Evolutionary conservation across 2,113 vertebrate genomes (phyloP).

Genomic region (Nestor notabilis): DNA sequence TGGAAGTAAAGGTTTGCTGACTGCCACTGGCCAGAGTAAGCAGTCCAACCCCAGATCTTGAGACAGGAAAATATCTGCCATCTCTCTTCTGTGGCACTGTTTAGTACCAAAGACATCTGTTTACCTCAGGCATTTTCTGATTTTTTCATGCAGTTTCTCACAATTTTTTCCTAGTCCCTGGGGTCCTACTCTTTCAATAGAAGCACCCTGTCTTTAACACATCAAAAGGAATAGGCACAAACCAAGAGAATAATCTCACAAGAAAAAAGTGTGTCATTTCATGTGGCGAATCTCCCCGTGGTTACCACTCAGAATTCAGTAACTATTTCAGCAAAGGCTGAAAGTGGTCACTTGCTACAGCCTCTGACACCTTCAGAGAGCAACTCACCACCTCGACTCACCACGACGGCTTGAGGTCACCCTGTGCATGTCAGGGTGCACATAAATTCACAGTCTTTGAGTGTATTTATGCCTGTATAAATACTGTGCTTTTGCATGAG

Average conservation of each 20-base stretch:
- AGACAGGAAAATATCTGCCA: background rate
- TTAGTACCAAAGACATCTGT: background rate
- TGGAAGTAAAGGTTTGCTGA: background rate
- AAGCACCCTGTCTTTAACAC: background rate
- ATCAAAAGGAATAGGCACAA: background rate
- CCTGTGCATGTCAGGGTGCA: background rate
- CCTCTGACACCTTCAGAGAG: background rate
- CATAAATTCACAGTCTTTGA: accelerated
- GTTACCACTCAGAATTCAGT: background rate
- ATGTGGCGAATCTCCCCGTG: background rate
- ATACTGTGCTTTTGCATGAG: background rate
- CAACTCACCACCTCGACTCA: background rate
- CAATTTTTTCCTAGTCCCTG: background rate
- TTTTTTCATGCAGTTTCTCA: background rate
- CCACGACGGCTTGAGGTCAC: background rate
- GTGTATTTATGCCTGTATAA: background rate
- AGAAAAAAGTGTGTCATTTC: accelerated
- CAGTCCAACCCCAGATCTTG: background rate
- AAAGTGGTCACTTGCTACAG: background rate
- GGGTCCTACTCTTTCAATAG: background rate
- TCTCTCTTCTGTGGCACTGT: accelerated
- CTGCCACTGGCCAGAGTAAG: background rate
- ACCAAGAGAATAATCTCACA: background rate
- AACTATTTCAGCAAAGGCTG: background rate
- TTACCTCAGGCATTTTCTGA: background rate